Conservation (phyloP, 2,888 invertebrate genomes). For the Eulithis testata region DNA sequence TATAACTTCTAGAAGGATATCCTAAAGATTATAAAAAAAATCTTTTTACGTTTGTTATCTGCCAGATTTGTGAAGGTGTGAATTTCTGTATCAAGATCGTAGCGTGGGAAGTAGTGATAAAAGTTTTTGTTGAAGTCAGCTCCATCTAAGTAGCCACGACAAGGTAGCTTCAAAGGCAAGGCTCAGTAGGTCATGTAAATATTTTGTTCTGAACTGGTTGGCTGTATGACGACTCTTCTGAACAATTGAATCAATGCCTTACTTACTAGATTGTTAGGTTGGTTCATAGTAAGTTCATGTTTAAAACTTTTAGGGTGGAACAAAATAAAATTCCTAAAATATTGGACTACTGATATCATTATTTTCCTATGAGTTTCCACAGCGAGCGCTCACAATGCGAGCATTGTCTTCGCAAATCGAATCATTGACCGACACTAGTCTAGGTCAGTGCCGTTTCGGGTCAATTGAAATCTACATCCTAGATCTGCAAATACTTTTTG, state of each 20-base stretch:
- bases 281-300: too few relatives aligned
- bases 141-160: background rate
- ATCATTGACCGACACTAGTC: conserved; percentile 14
- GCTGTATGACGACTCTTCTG: too few relatives aligned
- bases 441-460: conserved; percentile 29
- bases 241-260: too few relatives aligned
- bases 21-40: conserved; percentile 29
- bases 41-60: conserved; percentile 24
- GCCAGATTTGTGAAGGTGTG: conserved; percentile 29
- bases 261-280: background rate
- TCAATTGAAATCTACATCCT: background rate
- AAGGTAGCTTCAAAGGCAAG: background rate
- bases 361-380: too few relatives aligned
- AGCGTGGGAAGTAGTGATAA: conserved; percentile 38
- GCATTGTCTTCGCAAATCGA: conserved; percentile 18
- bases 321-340: too few relatives aligned
- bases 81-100: conserved; percentile 36
- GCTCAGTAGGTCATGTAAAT: too few relatives aligned
- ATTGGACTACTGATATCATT: too few relatives aligned
- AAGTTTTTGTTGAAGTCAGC: conserved; percentile 16
- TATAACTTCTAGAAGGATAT: conserved; percentile 34
- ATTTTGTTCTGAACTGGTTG: too few relatives aligned
- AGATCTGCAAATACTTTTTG: too few relatives aligned
- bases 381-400: conserved; percentile 12
- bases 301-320: too few relatives aligned